phyloP scores from a whole-genome alignment of 2,113 vertebrate genomes.

The Urocitellus parryii region DNA sequence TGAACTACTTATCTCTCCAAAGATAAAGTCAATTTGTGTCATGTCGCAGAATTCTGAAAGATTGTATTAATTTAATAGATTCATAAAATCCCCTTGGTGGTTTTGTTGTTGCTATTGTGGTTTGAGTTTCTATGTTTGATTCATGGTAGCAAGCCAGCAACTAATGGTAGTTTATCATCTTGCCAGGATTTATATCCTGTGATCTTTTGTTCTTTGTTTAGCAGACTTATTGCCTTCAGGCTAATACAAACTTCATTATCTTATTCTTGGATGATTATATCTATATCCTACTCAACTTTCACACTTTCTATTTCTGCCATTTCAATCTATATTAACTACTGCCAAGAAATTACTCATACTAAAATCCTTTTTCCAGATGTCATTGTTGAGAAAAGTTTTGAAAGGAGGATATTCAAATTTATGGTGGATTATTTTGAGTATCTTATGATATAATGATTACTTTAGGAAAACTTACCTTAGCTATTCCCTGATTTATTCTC shows the following conservation, averaged over 20 bases:
- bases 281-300: constrained; percentile 47
- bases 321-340: constrained; percentile 58
- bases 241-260: constrained; percentile 35
- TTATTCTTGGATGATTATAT: constrained; percentile 41
- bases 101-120: not conserved
- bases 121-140: not conserved
- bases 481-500: not conserved
- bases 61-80: not conserved
- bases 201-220: constrained; percentile 23
- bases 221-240: not conserved
- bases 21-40: not conserved
- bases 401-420: constrained; percentile 31
- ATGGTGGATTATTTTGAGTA: not conserved
- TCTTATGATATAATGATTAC: not conserved
- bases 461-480: not conserved
- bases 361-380: constrained; percentile 53
- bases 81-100: not conserved
- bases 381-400: constrained; percentile 43
- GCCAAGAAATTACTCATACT: constrained; percentile 46
- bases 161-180: not conserved
- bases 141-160: not conserved
- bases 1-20: not conserved
- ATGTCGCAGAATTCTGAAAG: not conserved
- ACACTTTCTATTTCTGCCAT: constrained; percentile 48
- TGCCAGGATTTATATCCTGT: not conserved